phyloP scores from a whole-genome alignment of 1,140 invertebrate species.

The Rhopalosiphum maidis region DNA sequence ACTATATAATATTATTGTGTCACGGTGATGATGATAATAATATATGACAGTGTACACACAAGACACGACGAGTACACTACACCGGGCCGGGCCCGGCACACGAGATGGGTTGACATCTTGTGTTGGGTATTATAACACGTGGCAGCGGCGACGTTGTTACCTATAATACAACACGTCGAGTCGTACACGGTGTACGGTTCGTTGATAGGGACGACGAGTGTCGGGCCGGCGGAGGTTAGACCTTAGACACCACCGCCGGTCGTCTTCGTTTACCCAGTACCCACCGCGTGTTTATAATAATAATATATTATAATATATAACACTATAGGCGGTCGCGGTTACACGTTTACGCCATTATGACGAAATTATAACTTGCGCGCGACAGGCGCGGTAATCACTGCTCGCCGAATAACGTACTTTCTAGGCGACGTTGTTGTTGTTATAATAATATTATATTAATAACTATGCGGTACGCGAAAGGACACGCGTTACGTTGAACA shows the following conservation, averaged over 20 bases:
- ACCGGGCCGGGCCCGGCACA: not conserved
- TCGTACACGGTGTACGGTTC: not conserved
- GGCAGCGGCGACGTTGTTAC: not conserved
- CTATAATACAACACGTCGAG: not conserved
- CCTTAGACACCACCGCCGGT: not conserved
- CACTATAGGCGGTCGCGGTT: not conserved
- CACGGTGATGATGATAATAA: slow-evolving; percentile 15
- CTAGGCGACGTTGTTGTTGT: not conserved
- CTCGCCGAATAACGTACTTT: not conserved
- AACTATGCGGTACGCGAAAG: not conserved
- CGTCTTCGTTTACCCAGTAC: not conserved
- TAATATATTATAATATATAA: too few relatives aligned
- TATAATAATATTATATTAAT: not conserved
- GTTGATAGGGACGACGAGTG: not conserved
- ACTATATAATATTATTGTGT: not conserved
- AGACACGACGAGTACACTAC: not conserved
- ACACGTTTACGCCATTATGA: slow-evolving; percentile 30
- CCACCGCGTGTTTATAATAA: not conserved
- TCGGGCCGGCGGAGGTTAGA: not conserved
- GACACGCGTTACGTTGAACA: not conserved
- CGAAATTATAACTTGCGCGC: not conserved
- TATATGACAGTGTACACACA: not conserved
- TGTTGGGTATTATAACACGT: not conserved
- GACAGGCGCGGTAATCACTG: not conserved
- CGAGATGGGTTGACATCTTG: slow-evolving; percentile 6